phyloP scores from a whole-genome alignment of 37 sponge, comb jelly and placozoan genomes.

The Bolinopsis microptera region DNA sequence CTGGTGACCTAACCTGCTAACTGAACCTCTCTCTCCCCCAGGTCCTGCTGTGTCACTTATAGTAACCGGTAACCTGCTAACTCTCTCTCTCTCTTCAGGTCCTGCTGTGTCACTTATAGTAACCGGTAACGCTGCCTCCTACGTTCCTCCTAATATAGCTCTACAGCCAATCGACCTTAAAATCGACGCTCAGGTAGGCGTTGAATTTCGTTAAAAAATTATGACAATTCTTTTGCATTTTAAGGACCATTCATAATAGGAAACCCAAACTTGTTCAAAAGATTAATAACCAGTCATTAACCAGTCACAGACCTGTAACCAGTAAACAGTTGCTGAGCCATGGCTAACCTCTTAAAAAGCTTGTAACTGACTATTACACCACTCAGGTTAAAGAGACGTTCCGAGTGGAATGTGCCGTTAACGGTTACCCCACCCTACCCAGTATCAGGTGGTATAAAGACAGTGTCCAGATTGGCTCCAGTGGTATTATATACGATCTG shows the following conservation, averaged over 20 bases:
- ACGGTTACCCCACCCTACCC: constrained; percentile 29
- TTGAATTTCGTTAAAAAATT: background rate
- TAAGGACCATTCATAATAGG: no score
- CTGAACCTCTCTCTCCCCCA: no score
- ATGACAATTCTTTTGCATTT: no score
- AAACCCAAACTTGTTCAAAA: no score
- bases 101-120: background rate
- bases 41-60: background rate
- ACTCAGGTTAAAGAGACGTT: constrained; percentile 19
- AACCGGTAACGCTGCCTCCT: background rate
- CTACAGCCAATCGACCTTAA: background rate
- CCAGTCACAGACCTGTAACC: no score
- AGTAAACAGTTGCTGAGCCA: no score
- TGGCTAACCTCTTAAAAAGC: no score
- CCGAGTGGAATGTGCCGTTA: constrained; percentile 12
- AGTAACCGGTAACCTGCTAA: no score
- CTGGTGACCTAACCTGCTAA: no score
- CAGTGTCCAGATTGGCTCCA: background rate
- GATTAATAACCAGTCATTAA: no score
- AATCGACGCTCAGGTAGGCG: constrained; percentile 5
- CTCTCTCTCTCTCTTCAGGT: no score
- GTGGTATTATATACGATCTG: constrained; percentile 4
- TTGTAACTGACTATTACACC: no score
- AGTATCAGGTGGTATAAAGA: constrained; percentile 36
- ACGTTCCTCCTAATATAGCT: background rate